Evolutionary conservation across 2,113 vertebrate genomes (phyloP).

Genomic region (Fulmarus glacialis): DNA sequence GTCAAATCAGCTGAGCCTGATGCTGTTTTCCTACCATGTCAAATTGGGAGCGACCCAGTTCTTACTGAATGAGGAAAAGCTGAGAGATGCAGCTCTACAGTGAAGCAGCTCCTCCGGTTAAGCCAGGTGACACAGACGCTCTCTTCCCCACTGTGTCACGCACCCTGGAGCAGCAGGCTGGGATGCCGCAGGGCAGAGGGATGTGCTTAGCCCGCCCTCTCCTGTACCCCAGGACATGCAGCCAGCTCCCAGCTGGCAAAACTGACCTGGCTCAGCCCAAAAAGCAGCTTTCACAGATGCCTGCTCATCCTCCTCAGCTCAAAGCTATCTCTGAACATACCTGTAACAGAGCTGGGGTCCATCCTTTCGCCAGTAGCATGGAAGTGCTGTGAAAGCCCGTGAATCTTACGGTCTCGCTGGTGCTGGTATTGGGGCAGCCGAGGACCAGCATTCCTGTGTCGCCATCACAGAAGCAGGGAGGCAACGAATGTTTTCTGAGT

Average conservation of each 20-base stretch:
- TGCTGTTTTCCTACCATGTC: too few relatives aligned
- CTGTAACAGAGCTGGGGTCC: background rate
- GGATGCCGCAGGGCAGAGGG: background rate
- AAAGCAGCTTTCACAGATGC: background rate
- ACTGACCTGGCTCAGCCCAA: background rate
- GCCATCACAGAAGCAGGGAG: background rate
- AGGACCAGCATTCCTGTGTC: background rate
- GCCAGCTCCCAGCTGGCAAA: background rate
- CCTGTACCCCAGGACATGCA: background rate
- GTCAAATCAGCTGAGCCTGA: slow-evolving; percentile 5
- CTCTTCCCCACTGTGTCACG: too few relatives aligned
- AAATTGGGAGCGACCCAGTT: too few relatives aligned
- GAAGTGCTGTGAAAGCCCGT: background rate
- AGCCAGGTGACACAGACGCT: too few relatives aligned
- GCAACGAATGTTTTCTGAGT: background rate
- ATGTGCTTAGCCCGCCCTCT: background rate
- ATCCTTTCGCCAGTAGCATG: background rate
- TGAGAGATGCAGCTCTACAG: too few relatives aligned
- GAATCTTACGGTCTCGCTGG: background rate
- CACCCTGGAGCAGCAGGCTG: background rate
- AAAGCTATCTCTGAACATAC: background rate
- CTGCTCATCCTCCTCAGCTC: background rate
- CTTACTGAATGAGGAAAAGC: too few relatives aligned
- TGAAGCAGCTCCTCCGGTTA: too few relatives aligned
- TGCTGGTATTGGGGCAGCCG: background rate